Evolutionary conservation across 1,140 invertebrate species (phyloP), one percentile per base, ranked within the genome.

Genomic region (Bombus cullumanus): DNA sequence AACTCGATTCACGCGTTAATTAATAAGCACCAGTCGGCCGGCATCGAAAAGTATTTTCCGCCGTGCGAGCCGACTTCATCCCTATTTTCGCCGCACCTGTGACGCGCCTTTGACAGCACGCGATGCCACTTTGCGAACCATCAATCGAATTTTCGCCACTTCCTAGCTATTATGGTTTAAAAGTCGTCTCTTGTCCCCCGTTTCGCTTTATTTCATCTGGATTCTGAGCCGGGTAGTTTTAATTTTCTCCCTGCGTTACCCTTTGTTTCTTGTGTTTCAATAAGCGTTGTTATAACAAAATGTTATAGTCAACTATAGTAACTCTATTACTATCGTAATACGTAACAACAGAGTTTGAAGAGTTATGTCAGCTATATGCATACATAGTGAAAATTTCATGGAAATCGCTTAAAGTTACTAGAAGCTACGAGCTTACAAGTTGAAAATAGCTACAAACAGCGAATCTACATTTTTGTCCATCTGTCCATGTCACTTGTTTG

Each of bases 1-100:
- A 83, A 83, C 72, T 81, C 72, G 80, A 86, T 82, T 76, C 74
- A 39, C n/a, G n/a, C 8, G 84, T 82, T 82, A 86, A 86, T 86
- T 86, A 82, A 80, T 74, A 75, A 72, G 72, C 74, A 64, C 28
- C 13, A 34, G 22, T 13, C 18, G 28, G 15, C 2, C 57, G 9
- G 3, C 59, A 4, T 2, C 41, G 81, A 77, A 66, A 83, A 83
- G 81, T 83, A 74, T 83, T 69, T 41, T 59, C 74, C 59, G 22
- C 3, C 28, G 34, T 59, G 31, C 25, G 39, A 75, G 39, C 81
- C 81, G 25, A 81, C 59, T 82, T 25, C 34, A 69, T 62, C 34
- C 43, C 66, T 12, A 69, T 77, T 78, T 43, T 69, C 37, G 59
- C 43, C 43, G 31, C 82, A 78, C 47, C 82, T 57, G 47, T 64